Conservation (phyloP, 2,797 vertebrate genomes). For the Megaceryle alcyon region DNA sequence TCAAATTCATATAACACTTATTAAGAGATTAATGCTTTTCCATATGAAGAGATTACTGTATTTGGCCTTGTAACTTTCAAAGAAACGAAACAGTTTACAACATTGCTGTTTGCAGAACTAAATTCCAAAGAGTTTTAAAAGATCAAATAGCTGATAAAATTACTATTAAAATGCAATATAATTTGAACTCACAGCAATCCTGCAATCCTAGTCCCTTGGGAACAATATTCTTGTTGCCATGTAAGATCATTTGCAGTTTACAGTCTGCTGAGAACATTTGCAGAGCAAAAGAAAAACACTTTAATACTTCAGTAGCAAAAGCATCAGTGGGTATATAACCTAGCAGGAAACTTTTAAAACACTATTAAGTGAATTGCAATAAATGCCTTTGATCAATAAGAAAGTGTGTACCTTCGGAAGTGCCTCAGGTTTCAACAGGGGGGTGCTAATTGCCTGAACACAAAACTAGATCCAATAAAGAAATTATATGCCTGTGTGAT, state of each 20-base stretch:
- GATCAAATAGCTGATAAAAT: background rate
- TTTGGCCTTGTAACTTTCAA: background rate
- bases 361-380: background rate
- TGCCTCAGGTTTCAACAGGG: background rate
- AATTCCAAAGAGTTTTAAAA: background rate
- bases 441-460: background rate
- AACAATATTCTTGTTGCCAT: background rate
- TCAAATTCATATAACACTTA: background rate
- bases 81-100: background rate
- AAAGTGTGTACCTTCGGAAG: background rate
- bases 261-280: background rate
- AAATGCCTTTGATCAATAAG: background rate
- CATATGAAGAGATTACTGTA: background rate
- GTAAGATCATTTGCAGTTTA: background rate
- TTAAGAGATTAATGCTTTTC: background rate
- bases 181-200: background rate
- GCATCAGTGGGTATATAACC: background rate
- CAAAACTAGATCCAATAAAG: background rate
- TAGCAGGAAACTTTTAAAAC: background rate
- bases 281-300: background rate
- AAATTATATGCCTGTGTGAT: background rate
- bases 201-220: background rate
- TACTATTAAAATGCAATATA: background rate
- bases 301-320: background rate
- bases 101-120: background rate